These are phyloP conservation scores for Dynastes maya DNA, from an alignment of 2,888 invertebrate species.

Conservation along the genomic window DNA sequence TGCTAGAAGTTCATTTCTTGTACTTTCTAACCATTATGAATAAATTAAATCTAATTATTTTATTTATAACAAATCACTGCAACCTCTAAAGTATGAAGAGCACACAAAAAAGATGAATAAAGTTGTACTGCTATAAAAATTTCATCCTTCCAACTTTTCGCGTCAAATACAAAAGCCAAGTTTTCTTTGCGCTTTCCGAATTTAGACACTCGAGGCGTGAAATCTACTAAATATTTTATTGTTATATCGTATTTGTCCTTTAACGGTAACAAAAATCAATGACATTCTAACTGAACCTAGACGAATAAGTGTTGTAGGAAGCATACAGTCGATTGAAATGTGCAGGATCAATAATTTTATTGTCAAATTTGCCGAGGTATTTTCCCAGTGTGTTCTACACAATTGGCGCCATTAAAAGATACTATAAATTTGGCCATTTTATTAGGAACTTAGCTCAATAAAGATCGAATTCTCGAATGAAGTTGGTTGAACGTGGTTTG, in stretches of 20 bases:
- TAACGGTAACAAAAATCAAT: conserved; percentile 45
- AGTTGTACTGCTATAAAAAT: neutral
- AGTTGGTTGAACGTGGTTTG: conserved; percentile 50
- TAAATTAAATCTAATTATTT: no score
- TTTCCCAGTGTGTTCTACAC: conserved; percentile 36
- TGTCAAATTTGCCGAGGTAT: conserved; percentile 42
- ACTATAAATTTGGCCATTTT: conserved; percentile 51
- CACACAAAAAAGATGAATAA: neutral
- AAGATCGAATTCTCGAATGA: conserved; percentile 52
- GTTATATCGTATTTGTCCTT: conserved; percentile 40
- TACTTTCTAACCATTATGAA: no score
- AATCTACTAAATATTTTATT: conserved; percentile 50
- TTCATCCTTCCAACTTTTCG: conserved; percentile 5
- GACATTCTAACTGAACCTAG: conserved; percentile 28
- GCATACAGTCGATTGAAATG: conserved; percentile 16
- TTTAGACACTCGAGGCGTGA: conserved; percentile 39
- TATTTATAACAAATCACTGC: no score
- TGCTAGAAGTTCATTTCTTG: no score
- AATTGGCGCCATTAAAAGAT: conserved; percentile 49
- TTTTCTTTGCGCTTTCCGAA: neutral
- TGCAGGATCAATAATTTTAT: conserved; percentile 46
- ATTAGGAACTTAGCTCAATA: conserved; percentile 50
- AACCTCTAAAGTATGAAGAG: no score
- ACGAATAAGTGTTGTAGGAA: neutral
- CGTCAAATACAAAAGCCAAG: neutral